A percentile compares a stretch with the other conserved stretches of the same genome.
phyloP scores from a whole-genome alignment of 2,888 invertebrate species.

The Lycia hirtaria region DNA sequence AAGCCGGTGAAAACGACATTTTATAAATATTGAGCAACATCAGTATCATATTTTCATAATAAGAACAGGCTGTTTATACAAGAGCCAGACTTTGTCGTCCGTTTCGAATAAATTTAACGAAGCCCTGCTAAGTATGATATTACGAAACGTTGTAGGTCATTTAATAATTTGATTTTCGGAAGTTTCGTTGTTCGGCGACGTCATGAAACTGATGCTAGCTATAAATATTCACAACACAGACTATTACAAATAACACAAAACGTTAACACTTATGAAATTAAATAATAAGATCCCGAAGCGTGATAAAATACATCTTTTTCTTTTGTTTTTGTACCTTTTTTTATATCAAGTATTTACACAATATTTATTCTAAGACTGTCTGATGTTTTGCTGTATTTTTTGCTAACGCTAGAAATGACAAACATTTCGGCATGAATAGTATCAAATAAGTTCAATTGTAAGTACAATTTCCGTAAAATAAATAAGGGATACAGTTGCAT shows the following conservation, averaged over 20 bases:
- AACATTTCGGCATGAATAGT: conserved; percentile 17
- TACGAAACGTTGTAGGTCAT: too few species aligned
- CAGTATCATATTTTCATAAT: not conserved
- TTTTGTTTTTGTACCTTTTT: conserved; percentile 13
- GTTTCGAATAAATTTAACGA: too few species aligned
- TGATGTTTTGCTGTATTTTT: conserved; percentile 8
- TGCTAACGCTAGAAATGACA: conserved; percentile 4
- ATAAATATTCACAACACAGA: conserved; percentile 26
- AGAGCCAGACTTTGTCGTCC: not conserved
- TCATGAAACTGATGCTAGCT: conserved; percentile 1
- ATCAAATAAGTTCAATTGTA: conserved; percentile 30
- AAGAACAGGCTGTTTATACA: not conserved
- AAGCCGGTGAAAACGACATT: conserved; percentile 3
- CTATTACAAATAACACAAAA: conserved; percentile 35
- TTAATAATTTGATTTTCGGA: too few species aligned
- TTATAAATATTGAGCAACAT: conserved; percentile 17
- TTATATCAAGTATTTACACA: conserved; percentile 21
- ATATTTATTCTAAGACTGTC: conserved; percentile 1
- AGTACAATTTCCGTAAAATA: not conserved
- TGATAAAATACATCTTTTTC: conserved; percentile 50
- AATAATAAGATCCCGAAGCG: conserved; percentile 50
- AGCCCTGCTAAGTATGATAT: too few species aligned
- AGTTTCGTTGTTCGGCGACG: not conserved
- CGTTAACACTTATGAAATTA: conserved; percentile 52
- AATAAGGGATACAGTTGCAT: not conserved